Evolutionary conservation across 2,888 invertebrate genomes (phyloP), one percentile per base, ranked within the genome.

Genomic region (Tipula helvola): DNA sequence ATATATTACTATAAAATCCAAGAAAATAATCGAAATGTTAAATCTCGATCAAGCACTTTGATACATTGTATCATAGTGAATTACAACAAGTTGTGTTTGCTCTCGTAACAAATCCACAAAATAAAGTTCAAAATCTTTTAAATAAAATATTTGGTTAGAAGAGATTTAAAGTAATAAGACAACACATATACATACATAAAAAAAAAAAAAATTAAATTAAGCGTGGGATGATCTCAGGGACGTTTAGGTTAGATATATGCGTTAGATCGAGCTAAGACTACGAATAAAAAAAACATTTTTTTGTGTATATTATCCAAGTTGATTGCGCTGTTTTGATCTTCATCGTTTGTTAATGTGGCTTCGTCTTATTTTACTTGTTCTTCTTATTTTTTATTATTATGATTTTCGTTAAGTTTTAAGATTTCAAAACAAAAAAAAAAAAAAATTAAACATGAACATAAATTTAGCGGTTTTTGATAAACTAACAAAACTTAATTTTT

Each of bases 221-320:
- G 84, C 84, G 84, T 84, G 84, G 84, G 84, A 84, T 84, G 84
- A 41, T 84, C 84, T 71, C 84, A 84, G 84, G 84, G 84, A 84
- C 84, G 41, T 84, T 84, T 36, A 84, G 41, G 84, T 84, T 84
- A 84, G 84, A 84, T 71, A 71, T 71, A 71, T 28, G 28, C 28
- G 71, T 71, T 71, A 71, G 71, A 71, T 71, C 71, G 28, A 71
- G 71, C 28, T 71, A 71, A 71, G 71, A 71, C 71, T 71, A 71
- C 28, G 28, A 28, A 44, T 10, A 44, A 5, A 57, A 57, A 18
- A 10, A 57, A 16, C 5, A 7, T 71, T 71, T 71, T 71, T 71
- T 71, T 71, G 28, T 28, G 0, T 57, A 16, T 71, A 28, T 28
- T 13, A 71, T 28, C 71, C 71, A 71, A 71, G 71, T 71, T 71